phyloP scores from a whole-genome alignment of 2,797 vertebrate species.

The Notoglanidium macrostoma region DNA sequence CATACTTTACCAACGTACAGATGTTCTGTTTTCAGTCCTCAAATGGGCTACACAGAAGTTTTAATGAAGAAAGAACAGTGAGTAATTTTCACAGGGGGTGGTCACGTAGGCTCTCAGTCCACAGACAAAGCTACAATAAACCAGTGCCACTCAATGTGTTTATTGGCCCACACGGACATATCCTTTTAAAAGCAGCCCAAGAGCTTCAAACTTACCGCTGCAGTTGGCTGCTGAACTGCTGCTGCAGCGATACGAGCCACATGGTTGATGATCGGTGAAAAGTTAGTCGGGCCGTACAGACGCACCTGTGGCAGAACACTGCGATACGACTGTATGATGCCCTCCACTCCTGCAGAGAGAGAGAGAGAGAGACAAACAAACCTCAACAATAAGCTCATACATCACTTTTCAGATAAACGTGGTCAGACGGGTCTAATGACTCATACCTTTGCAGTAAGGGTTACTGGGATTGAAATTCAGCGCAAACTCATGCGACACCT shows the following conservation, averaged over 20 bases:
- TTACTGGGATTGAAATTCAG: slow-evolving; percentile 89
- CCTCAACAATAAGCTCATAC: not conserved
- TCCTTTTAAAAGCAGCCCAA: too few relatives aligned
- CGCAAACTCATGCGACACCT: slow-evolving; percentile 92
- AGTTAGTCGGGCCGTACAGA: slow-evolving; percentile 93
- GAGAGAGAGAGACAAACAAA: not conserved
- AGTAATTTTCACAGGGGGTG: not conserved
- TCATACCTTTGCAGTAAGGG: slow-evolving; percentile 86
- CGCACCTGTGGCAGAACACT: slow-evolving; percentile 80
- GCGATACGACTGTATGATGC: slow-evolving; percentile 86
- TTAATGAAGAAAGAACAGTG: not conserved
- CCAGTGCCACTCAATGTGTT: not conserved
- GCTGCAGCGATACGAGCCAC: slow-evolving; percentile 81
- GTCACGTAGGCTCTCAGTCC: not conserved
- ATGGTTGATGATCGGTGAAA: slow-evolving; percentile 90
- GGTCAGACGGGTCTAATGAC: not conserved
- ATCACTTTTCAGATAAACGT: not conserved
- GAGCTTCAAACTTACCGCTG: slow-evolving; percentile 75
- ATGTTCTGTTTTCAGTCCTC: not conserved
- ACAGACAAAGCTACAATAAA: not conserved
- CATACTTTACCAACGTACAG: not conserved
- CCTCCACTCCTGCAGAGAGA: slow-evolving; percentile 80
- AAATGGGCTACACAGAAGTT: not conserved
- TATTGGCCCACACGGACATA: not conserved
- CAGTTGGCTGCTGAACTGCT: slow-evolving; percentile 71